These are phyloP conservation scores for Euphydryas editha DNA, from an alignment of 2,888 invertebrate genomes.

Conservation along the genomic window DNA sequence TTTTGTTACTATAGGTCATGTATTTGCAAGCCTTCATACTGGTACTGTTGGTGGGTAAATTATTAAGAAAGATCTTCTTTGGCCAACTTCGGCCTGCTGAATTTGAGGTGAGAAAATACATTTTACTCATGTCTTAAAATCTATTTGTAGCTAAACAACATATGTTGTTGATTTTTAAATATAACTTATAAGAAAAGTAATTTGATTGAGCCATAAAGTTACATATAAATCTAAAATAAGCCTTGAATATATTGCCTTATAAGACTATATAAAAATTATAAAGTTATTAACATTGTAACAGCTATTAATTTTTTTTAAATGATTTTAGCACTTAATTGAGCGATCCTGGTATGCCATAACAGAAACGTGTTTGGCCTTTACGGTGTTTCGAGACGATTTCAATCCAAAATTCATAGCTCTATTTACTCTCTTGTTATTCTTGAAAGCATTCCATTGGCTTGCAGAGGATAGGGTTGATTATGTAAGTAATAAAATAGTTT, in stretches of 20 bases:
- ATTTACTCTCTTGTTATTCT: slow-evolving; percentile 96
- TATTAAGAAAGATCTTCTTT: slow-evolving; percentile 97
- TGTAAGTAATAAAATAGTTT: slow-evolving; percentile 86
- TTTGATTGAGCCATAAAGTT: no score
- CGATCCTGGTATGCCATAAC: slow-evolving; percentile 99
- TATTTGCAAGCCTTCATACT: slow-evolving; percentile 98
- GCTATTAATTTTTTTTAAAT: not conserved
- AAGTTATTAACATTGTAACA: no score
- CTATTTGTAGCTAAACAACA: not conserved
- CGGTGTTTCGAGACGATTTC: slow-evolving; percentile 99
- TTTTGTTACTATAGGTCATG: slow-evolving; percentile 88
- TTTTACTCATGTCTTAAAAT: not conserved
- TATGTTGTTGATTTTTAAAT: no score
- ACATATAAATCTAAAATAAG: no score
- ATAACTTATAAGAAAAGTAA: no score
- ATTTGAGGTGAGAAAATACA: slow-evolving; percentile 90
- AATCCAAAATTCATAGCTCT: slow-evolving; percentile 98
- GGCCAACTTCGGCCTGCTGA: slow-evolving; percentile 97
- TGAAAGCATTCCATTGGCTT: slow-evolving; percentile 99
- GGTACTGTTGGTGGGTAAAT: slow-evolving; percentile 95
- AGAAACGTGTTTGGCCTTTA: slow-evolving; percentile 99
- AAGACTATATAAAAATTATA: no score
- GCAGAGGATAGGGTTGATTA: slow-evolving; percentile 99
- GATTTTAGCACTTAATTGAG: slow-evolving; percentile 95
- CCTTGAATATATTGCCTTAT: no score